phyloP scores from a whole-genome alignment of 1,140 invertebrate species.

The Drosophila jambulina region DNA sequence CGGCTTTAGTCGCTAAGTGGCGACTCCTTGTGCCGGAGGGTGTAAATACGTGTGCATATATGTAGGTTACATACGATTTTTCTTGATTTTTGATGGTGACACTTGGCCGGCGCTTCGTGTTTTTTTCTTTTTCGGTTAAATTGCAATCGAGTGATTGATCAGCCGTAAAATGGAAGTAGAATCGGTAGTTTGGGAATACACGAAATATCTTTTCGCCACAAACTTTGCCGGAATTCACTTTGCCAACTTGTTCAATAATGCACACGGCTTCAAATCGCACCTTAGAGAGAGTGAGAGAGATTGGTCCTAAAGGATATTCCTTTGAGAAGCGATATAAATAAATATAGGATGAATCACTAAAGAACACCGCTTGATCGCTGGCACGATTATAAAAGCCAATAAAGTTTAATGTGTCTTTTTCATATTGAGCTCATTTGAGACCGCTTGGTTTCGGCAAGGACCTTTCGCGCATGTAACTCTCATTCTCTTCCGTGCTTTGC shows the following conservation, averaged over 20 bases:
- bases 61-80: conserved; percentile 13
- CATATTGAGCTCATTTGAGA: no score
- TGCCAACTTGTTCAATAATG: conserved; percentile 24
- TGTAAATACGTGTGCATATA: not conserved
- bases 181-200: conserved; percentile 48
- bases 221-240: conserved; percentile 24
- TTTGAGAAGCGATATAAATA: not conserved
- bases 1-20: conserved; percentile 64
- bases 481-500: no score
- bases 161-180: conserved; percentile 41
- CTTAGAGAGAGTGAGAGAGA: not conserved
- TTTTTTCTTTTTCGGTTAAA: conserved; percentile 3
- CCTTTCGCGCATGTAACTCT: no score
- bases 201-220: conserved; percentile 33
- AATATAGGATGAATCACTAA: not conserved
- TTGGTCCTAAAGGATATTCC: not conserved
- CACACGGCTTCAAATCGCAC: not conserved
- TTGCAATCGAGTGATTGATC: conserved; percentile 47
- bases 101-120: conserved; percentile 4
- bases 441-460: no score
- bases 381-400: not conserved
- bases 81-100: conserved; percentile 32
- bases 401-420: not conserved
- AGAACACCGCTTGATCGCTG: not conserved
- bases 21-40: conserved; percentile 37